Evolutionary conservation across 2,113 vertebrate genomes (phyloP).

Genomic region (Leptobrachium ailaonicum): DNA sequence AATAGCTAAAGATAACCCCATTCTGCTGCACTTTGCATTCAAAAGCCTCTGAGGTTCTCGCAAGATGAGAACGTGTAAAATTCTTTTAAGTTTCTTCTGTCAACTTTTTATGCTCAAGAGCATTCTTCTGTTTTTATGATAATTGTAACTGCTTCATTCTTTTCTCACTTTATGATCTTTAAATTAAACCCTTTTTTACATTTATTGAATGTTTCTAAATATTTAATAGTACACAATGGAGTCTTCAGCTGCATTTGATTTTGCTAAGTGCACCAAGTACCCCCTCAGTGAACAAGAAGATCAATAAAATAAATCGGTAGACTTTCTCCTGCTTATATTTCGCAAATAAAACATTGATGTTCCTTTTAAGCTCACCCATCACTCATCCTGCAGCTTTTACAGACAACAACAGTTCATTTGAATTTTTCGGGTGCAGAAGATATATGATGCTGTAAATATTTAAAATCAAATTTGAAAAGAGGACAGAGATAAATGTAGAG

Average conservation of each 20-base stretch:
- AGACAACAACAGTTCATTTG: constrained; percentile 97
- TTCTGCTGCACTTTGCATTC: no score
- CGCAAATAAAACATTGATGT: constrained; percentile 99
- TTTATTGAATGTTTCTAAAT: constrained; percentile 57
- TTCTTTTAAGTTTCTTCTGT: background rate
- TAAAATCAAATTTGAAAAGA: constrained; percentile 99
- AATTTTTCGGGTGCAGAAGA: constrained; percentile 95
- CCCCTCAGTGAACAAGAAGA: constrained; percentile 53
- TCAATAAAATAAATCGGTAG: constrained; percentile 67
- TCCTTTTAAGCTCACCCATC: constrained; percentile 90
- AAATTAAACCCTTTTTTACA: constrained; percentile 41
- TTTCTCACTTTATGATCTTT: constrained; percentile 43
- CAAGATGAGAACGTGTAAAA: background rate
- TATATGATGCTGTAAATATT: constrained; percentile 99
- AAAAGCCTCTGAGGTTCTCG: background rate
- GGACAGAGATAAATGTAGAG: constrained; percentile 94
- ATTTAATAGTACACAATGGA: constrained; percentile 53
- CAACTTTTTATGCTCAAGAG: constrained; percentile 13
- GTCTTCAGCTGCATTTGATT: constrained; percentile 54
- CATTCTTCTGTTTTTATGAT: constrained; percentile 39
- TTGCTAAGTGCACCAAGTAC: constrained; percentile 54
- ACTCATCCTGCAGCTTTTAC: constrained; percentile 88
- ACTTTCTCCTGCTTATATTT: constrained; percentile 87
- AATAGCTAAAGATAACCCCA: no score
- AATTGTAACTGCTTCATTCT: constrained; percentile 36